phyloP scores from a whole-genome alignment of 1,140 invertebrate genomes.

The Pseudomyrmex concolor region DNA sequence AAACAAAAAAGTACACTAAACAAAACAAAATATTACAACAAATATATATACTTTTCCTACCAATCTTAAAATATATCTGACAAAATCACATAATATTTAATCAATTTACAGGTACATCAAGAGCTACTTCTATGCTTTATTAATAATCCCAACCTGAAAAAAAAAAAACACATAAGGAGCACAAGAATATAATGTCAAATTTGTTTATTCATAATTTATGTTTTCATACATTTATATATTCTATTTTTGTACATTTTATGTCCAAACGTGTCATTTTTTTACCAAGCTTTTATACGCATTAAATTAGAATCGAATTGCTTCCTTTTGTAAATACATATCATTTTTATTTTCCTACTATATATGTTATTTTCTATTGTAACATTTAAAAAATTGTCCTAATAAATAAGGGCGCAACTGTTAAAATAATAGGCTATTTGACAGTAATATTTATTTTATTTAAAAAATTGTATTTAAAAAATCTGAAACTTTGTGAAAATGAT shows the following conservation, averaged over 20 bases:
- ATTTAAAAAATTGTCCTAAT: slow-evolving; percentile 14
- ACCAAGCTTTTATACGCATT: slow-evolving; percentile 63
- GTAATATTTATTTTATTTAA: too few species aligned
- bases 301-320: slow-evolving; percentile 42
- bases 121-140: slow-evolving; percentile 72
- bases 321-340: slow-evolving; percentile 64
- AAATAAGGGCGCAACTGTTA: not conserved
- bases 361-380: not conserved
- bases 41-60: not conserved
- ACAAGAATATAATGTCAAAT: not conserved
- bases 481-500: too few species aligned
- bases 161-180: not conserved
- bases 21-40: not conserved
- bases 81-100: slow-evolving; percentile 14
- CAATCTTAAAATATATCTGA: not conserved
- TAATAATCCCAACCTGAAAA: slow-evolving; percentile 37
- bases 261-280: slow-evolving; percentile 62
- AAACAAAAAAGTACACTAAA: too few species aligned
- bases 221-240: slow-evolving; percentile 5
- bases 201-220: not conserved
- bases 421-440: too few species aligned
- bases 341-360: slow-evolving; percentile 35
- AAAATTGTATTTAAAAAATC: too few species aligned
- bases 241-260: not conserved
- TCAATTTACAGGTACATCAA: slow-evolving; percentile 54